Evolutionary conservation across 1,140 invertebrate species (phyloP).

Genomic region (Leptopilina boulardi): DNA sequence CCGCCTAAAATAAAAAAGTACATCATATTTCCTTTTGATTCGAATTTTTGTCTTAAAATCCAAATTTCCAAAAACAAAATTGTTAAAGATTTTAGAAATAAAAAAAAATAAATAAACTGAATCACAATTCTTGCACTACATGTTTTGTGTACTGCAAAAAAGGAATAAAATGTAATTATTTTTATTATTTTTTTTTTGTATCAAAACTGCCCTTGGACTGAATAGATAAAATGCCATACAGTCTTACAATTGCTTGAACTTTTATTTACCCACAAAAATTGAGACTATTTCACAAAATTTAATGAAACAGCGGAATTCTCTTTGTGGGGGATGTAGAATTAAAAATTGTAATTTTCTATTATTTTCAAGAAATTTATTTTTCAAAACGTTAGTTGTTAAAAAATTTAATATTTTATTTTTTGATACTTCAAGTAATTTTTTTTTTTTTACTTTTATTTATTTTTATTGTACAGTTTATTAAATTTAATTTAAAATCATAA

Average conservation of each 20-base stretch:
- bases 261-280: slow-evolving; percentile 58
- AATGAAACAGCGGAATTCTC: slow-evolving; percentile 47
- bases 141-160: slow-evolving; percentile 13
- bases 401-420: too few species aligned
- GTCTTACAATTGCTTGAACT: slow-evolving; percentile 65
- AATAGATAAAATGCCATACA: slow-evolving; percentile 52
- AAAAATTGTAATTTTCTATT: not conserved
- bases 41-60: not conserved
- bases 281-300: slow-evolving; percentile 50
- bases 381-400: too few species aligned
- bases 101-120: not conserved
- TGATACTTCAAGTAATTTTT: not conserved
- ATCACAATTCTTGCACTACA: slow-evolving; percentile 20
- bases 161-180: not conserved
- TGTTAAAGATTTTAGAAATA: too few species aligned
- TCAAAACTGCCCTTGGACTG: slow-evolving; percentile 66
- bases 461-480: too few species aligned
- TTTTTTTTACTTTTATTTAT: not conserved
- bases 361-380: not conserved
- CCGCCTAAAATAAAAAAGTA: slow-evolving; percentile 73
- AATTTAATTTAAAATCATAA: too few species aligned
- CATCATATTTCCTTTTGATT: not conserved
- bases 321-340: slow-evolving; percentile 5
- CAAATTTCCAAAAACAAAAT: not conserved
- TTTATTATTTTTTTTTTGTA: slow-evolving; percentile 46